Conservation (phyloP, 1,140 invertebrate genomes). For the Apocrypta bakeri region DNA sequence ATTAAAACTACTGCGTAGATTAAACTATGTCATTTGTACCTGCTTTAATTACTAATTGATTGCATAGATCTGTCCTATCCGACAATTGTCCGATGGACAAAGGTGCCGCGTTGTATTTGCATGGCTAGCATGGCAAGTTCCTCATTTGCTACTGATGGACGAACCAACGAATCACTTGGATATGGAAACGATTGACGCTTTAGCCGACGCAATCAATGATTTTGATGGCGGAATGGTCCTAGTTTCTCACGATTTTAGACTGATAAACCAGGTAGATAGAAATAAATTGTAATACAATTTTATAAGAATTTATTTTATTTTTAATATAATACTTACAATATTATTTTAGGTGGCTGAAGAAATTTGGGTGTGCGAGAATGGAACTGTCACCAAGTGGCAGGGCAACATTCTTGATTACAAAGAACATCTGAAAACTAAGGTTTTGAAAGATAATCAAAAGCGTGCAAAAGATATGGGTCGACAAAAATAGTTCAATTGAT, state of each 20-base stretch:
- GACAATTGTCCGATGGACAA: conserved; percentile 98
- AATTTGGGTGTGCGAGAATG: conserved; percentile 99
- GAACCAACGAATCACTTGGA: conserved; percentile 99
- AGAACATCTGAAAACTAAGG: conserved; percentile 91
- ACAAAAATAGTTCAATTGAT: conserved; percentile 62
- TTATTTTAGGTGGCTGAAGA: conserved; percentile 92
- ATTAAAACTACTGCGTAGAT: conserved; percentile 27
- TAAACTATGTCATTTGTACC: not conserved
- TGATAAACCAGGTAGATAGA: conserved; percentile 93
- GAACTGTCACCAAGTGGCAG: conserved; percentile 96
- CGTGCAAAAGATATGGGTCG: conserved; percentile 67
- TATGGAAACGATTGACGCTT: conserved; percentile 99
- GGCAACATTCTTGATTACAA: conserved; percentile 97
- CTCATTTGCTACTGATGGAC: conserved; percentile 94
- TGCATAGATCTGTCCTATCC: conserved; percentile 92
- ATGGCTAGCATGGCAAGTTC: conserved; percentile 95
- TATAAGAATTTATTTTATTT: conserved; percentile 10
- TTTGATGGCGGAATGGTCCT: conserved; percentile 99
- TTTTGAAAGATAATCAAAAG: conserved; percentile 80
- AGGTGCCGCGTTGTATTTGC: conserved; percentile 99
- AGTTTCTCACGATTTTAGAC: conserved; percentile 97
- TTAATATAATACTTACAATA: not conserved
- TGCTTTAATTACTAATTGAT: conserved; percentile 12
- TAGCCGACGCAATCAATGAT: conserved; percentile 98
- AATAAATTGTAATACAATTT: not conserved